phyloP scores from a whole-genome alignment of 2,113 vertebrate species.

The Cyprinodon brontotheroides region DNA sequence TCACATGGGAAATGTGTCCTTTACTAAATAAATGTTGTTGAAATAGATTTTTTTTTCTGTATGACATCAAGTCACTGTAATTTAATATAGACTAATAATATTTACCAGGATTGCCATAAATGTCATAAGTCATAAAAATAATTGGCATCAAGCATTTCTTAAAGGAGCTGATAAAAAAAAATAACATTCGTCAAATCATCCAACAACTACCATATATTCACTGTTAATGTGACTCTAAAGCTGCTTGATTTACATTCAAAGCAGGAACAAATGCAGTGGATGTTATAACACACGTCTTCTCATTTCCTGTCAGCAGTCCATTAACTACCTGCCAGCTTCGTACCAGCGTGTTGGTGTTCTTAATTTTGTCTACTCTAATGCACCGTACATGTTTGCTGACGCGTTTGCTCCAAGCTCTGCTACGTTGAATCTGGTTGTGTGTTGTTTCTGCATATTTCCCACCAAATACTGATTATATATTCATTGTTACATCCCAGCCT shows the following conservation, averaged over 20 bases:
- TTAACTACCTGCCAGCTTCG: neutral
- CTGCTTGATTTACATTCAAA: neutral
- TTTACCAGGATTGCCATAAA: neutral
- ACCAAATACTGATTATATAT: neutral
- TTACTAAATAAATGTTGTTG: neutral
- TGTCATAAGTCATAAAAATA: too few species aligned
- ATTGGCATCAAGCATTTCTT: neutral
- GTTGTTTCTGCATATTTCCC: neutral
- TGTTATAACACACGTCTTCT: neutral
- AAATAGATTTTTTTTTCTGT: neutral
- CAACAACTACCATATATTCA: neutral
- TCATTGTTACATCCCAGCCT: neutral
- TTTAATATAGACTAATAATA: neutral
- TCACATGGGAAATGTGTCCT: neutral
- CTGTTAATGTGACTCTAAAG: neutral
- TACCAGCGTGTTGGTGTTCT: neutral
- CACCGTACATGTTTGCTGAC: neutral
- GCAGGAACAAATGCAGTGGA: neutral
- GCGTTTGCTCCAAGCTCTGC: neutral
- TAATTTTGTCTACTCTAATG: neutral
- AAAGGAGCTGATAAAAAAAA: neutral
- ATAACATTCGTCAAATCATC: neutral
- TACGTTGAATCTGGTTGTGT: neutral
- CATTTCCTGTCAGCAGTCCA: neutral
- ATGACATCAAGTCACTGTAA: neutral